Percentiles rank a stretch among this genome's conserved stretches.
These are phyloP conservation scores for Rhombomys opimus DNA, from an alignment of 2,113 vertebrate species.

Conservation along the genomic window DNA sequence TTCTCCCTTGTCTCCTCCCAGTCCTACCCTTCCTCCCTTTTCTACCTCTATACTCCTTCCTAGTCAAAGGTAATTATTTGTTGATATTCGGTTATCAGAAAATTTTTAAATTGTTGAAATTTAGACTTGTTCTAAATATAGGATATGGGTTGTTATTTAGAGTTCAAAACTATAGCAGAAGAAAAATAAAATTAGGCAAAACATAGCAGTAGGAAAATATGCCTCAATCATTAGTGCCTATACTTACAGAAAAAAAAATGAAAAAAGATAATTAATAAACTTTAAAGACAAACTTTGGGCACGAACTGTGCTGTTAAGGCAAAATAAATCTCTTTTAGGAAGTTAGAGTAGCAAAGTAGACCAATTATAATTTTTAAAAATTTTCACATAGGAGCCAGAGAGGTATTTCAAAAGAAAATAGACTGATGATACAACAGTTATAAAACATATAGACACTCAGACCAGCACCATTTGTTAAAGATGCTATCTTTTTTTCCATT, in stretches of 20 bases:
- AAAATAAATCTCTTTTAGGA: neutral
- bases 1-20: no score
- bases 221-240: neutral
- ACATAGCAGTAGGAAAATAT: neutral
- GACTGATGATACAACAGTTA: neutral
- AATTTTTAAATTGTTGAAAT: neutral
- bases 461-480: no score
- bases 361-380: neutral
- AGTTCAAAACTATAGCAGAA: neutral
- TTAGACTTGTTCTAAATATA: constrained; percentile 32
- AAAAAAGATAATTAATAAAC: neutral
- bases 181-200: neutral
- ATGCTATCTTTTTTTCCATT: no score
- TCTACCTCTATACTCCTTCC: no score
- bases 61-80: neutral
- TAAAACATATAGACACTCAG: neutral
- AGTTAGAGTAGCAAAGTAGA: neutral
- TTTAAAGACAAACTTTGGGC: neutral
- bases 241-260: neutral
- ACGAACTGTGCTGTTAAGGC: neutral
- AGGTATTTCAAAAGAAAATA: neutral
- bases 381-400: neutral
- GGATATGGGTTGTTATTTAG: fast-evolving
- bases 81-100: neutral
- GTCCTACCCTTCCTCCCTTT: no score